Evolutionary conservation across 2,113 vertebrate genomes (phyloP), one percentile per base, ranked within the genome.

Genomic region (Hippocampus abdominalis): DNA sequence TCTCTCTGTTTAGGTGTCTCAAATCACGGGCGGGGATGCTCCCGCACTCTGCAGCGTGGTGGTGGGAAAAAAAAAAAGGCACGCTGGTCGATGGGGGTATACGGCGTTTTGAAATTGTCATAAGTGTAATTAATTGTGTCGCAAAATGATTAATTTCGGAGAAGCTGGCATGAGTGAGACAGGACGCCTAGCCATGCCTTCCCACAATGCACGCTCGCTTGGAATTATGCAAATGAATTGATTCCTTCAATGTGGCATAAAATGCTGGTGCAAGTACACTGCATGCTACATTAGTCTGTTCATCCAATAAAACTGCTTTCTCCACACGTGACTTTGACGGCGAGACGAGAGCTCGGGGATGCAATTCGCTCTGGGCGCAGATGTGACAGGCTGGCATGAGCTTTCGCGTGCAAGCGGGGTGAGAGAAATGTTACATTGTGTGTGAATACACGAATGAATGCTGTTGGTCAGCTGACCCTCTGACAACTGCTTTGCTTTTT

Each of bases 181-280:
- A 90, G 91, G 89, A 92, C 91, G 92, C 89, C 92, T 89, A 93
- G 91, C 94, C 88, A 93, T 94, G 95, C 94, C 94, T 96, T 95
- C 94, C 93, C 68, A 36, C 5, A 95, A 93, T 94, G 93, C 92
- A 91, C 90, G 93, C 94, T 94, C 92, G 91, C 92, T 83, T 93
- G 62, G 94, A 98, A 96, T 98, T 98, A 98, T 99, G 96, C 93
- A 97, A 98, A 99, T 99, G 95, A 98, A 98, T 98, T 97, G 96
- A 94, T 93, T 95, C 93, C 95, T 97, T 94, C 94, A 97, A 94
- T 96, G 97, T 98, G 96, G 95, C 96, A 98, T 97, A 96, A 98
- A 98, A 96, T 95, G 94, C 93, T 94, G 93, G 94, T 95, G 93
- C 92, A 94, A 95, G 93, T 94, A 95, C 90, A 93, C 89, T 94